Conservation (phyloP, 2,797 vertebrate genomes). For the Cyprinella venusta region DNA sequence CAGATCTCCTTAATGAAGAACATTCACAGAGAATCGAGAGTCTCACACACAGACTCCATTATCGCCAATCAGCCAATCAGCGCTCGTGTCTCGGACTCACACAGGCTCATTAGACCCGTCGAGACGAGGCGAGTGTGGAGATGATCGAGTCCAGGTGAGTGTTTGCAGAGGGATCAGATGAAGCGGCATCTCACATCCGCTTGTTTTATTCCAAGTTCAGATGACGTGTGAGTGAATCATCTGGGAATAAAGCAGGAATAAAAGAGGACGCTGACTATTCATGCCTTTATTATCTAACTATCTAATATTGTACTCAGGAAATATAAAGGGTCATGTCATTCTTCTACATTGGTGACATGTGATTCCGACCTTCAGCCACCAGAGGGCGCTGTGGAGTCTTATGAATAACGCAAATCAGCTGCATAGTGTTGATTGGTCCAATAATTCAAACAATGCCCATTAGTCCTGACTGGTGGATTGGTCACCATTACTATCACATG, state of each 20-base stretch:
- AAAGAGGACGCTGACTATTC: no score
- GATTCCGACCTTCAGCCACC: not conserved
- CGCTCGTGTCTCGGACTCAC: not conserved
- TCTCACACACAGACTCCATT: conserved; percentile 13
- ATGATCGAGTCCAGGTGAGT: not conserved
- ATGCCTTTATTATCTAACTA: no score
- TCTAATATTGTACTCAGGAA: not conserved
- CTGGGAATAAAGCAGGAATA: no score
- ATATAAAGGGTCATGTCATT: not conserved
- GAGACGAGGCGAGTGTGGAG: rapidly evolving
- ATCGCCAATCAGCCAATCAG: conserved; percentile 29
- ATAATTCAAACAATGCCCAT: not conserved
- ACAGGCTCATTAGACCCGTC: not conserved
- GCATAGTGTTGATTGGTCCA: not conserved
- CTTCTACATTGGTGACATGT: not conserved
- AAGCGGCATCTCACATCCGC: no score
- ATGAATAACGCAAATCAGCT: not conserved
- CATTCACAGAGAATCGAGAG: not conserved
- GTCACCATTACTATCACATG: not conserved
- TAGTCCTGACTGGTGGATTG: not conserved
- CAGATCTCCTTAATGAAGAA: conserved; percentile 23
- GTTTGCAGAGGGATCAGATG: not conserved
- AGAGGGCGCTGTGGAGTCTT: not conserved
- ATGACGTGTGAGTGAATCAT: no score
- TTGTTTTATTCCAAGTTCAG: no score